phyloP scores from a whole-genome alignment of 2,888 invertebrate genomes.

The Tolmerus cingulatus region DNA sequence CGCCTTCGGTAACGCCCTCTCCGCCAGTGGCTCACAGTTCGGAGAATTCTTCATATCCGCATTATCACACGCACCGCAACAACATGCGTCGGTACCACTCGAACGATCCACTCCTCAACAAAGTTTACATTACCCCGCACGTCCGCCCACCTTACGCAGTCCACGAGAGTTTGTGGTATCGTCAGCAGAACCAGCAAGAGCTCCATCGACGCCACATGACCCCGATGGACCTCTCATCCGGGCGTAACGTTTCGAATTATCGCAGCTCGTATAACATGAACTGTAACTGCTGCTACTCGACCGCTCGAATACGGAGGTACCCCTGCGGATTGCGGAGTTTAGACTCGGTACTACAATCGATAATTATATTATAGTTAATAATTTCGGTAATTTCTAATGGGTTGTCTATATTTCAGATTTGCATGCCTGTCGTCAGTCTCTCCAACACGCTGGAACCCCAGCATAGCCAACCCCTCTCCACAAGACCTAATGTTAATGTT shows the following conservation, averaged over 20 bases:
- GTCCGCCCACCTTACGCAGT: conserved; percentile 73
- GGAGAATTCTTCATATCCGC: conserved; percentile 44
- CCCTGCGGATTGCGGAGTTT: conserved; percentile 56
- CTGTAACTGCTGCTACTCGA: conserved; percentile 59
- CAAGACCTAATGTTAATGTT: background rate
- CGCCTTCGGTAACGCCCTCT: conserved; percentile 60
- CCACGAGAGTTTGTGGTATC: conserved; percentile 78
- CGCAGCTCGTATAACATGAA: conserved; percentile 57
- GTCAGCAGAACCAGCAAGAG: conserved; percentile 74
- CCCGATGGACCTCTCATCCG: conserved; percentile 62
- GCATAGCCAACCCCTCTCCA: conserved; percentile 51
- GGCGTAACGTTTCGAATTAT: conserved; percentile 55
- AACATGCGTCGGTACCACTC: conserved; percentile 45
- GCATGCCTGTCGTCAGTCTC: conserved; percentile 51
- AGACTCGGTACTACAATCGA: conserved; percentile 55
- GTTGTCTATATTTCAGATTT: conserved; percentile 50
- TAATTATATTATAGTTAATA: background rate
- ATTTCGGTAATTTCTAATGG: background rate
- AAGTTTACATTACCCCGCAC: conserved; percentile 52
- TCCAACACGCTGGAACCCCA: conserved; percentile 50
- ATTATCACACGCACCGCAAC: conserved; percentile 35
- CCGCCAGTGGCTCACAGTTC: conserved; percentile 55
- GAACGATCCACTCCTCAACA: conserved; percentile 51
- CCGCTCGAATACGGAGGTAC: conserved; percentile 52
- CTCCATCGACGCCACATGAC: conserved; percentile 66